These are phyloP conservation scores for Cherax destructor DNA, from an alignment of 1,140 invertebrate species.

Conservation along the genomic window DNA sequence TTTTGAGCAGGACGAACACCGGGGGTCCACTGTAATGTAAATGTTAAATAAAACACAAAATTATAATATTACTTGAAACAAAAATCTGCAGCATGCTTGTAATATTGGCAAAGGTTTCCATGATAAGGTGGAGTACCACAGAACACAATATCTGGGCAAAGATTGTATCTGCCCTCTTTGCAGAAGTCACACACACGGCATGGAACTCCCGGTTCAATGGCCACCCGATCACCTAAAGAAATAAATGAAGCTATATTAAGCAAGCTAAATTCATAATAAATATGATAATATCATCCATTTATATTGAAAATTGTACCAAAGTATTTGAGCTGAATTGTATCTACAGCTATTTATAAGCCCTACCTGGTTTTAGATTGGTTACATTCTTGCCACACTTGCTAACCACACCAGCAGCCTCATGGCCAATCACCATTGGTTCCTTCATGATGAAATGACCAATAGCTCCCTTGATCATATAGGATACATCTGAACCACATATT, in stretches of 20 bases:
- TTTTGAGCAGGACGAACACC: no score
- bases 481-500: slow-evolving; percentile 97
- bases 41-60: background rate
- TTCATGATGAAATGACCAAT: slow-evolving; percentile 90
- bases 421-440: slow-evolving; percentile 91
- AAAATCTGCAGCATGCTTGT: slow-evolving; percentile 94
- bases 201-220: slow-evolving; percentile 93
- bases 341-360: background rate
- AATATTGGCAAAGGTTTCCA: slow-evolving; percentile 90
- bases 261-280: background rate
- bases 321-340: background rate
- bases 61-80: slow-evolving; percentile 85
- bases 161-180: slow-evolving; percentile 90
- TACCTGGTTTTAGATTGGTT: slow-evolving; percentile 82
- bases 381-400: slow-evolving; percentile 84
- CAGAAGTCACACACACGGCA: slow-evolving; percentile 93
- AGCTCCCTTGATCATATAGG: slow-evolving; percentile 89
- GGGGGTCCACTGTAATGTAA: no score
- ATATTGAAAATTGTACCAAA: background rate
- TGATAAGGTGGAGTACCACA: slow-evolving; percentile 92
- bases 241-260: background rate
- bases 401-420: slow-evolving; percentile 89
- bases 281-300: background rate
- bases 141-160: slow-evolving; percentile 91
- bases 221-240: slow-evolving; percentile 87